phyloP scores from a whole-genome alignment of 1,140 invertebrate species.

The Hyles euphorbiae region DNA sequence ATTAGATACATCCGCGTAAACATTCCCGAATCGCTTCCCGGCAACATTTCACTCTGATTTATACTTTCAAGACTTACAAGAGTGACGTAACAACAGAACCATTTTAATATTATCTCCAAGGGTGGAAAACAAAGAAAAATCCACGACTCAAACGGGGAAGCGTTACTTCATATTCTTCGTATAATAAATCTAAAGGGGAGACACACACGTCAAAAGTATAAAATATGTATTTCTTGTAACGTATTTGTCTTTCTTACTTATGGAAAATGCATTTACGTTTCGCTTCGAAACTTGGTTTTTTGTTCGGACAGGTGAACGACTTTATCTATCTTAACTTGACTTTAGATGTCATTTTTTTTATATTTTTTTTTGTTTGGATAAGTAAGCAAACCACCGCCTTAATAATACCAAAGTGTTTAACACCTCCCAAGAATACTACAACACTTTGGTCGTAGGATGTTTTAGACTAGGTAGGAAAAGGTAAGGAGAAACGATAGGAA shows the following conservation, averaged over 20 bases:
- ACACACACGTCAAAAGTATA: constrained; percentile 71
- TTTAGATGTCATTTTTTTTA: too few species aligned
- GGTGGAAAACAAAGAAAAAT: constrained; percentile 58
- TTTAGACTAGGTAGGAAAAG: too few species aligned
- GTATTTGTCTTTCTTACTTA: constrained; percentile 34
- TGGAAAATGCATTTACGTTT: constrained; percentile 15
- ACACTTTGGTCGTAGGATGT: too few species aligned
- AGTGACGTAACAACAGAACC: constrained; percentile 29
- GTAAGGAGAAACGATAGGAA: too few species aligned
- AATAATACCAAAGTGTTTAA: too few species aligned
- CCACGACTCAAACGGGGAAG: constrained; percentile 36
- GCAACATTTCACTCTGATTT: constrained; percentile 34
- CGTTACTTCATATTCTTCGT: constrained; percentile 60
- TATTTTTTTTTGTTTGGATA: too few species aligned
- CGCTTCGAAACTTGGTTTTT: not conserved
- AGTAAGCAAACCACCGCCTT: too few species aligned
- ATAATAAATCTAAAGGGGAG: constrained; percentile 66
- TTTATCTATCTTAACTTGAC: too few species aligned
- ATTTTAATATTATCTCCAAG: constrained; percentile 36
- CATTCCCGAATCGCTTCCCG: not conserved
- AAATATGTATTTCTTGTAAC: constrained; percentile 71
- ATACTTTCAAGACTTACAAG: constrained; percentile 31
- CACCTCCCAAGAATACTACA: too few species aligned
- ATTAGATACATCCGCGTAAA: not conserved
- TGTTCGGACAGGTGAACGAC: too few species aligned